Evolutionary conservation across 2,888 invertebrate species (phyloP).

Genomic region (Notodonta ziczac): DNA sequence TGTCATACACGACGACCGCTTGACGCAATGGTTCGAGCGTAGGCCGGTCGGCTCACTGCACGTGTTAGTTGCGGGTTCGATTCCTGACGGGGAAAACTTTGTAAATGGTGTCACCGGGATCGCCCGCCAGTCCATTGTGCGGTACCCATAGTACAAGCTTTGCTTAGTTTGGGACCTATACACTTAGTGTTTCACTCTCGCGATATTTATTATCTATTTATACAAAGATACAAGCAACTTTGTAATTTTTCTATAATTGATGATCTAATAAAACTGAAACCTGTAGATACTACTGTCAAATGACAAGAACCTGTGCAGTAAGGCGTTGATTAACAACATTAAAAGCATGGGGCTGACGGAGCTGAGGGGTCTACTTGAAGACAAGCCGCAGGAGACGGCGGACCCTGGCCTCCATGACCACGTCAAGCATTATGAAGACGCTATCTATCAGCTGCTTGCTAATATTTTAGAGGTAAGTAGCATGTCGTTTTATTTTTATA

Average conservation of each 20-base stretch:
- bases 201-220: neutral
- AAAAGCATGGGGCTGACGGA: constrained; percentile 53
- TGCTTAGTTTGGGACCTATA: no score
- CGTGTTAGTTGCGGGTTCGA: no score
- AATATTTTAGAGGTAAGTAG: constrained; percentile 50
- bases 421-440: constrained; percentile 49
- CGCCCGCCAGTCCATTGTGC: no score
- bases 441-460: constrained; percentile 52
- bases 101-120: no score
- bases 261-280: constrained; percentile 11
- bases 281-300: constrained; percentile 82
- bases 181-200: no score
- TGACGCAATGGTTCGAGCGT: no score
- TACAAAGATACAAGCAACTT: neutral
- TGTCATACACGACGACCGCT: no score
- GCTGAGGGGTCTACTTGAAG: constrained; percentile 47
- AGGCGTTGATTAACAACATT: constrained; percentile 79
- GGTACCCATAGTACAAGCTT: no score
- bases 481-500: no score
- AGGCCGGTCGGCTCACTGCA: no score
- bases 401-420: constrained; percentile 48
- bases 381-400: constrained; percentile 42
- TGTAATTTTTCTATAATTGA: no score
- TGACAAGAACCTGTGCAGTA: constrained; percentile 85
- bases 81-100: no score